These are phyloP conservation scores for Drosophila virilis DNA, from an alignment of 1,140 invertebrate genomes.

Conservation along the genomic window DNA sequence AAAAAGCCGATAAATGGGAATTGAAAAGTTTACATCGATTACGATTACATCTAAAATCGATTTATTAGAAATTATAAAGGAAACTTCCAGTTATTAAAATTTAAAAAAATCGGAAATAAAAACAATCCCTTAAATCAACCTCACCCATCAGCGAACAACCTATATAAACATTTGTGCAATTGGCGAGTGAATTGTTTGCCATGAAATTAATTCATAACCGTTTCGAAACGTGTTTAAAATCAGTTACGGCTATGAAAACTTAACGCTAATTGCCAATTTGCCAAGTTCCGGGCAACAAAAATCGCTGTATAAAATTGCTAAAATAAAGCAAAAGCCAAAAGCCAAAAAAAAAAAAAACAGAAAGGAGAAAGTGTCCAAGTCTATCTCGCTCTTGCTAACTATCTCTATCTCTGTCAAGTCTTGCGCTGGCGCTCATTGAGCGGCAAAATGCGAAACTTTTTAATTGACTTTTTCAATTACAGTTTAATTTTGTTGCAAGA, in stretches of 20 bases:
- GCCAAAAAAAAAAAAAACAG: neutral
- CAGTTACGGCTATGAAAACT: slow-evolving; percentile 8
- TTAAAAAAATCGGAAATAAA: no score
- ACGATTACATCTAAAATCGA: no score
- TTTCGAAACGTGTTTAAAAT: slow-evolving; percentile 24
- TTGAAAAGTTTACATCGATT: no score
- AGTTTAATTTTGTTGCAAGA: slow-evolving; percentile 81
- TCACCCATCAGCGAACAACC: no score
- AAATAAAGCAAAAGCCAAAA: neutral
- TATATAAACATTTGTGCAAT: neutral
- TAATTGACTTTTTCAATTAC: slow-evolving; percentile 83
- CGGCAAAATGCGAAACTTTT: slow-evolving; percentile 77
- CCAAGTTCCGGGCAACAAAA: slow-evolving; percentile 15
- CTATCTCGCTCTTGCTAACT: neutral
- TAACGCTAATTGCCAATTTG: slow-evolving; percentile 59
- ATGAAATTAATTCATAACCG: slow-evolving; percentile 2
- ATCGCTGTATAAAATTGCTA: slow-evolving; percentile 2
- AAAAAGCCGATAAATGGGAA: no score
- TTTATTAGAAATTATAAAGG: no score
- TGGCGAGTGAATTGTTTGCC: neutral
- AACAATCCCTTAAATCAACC: no score
- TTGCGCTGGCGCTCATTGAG: slow-evolving; percentile 52
- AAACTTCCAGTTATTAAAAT: no score
- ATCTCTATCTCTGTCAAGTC: slow-evolving; percentile 14
- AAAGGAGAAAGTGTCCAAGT: slow-evolving; percentile 1